These are phyloP conservation scores for Drosophila paracracens DNA, from an alignment of 2,888 invertebrate genomes.

Conservation along the genomic window DNA sequence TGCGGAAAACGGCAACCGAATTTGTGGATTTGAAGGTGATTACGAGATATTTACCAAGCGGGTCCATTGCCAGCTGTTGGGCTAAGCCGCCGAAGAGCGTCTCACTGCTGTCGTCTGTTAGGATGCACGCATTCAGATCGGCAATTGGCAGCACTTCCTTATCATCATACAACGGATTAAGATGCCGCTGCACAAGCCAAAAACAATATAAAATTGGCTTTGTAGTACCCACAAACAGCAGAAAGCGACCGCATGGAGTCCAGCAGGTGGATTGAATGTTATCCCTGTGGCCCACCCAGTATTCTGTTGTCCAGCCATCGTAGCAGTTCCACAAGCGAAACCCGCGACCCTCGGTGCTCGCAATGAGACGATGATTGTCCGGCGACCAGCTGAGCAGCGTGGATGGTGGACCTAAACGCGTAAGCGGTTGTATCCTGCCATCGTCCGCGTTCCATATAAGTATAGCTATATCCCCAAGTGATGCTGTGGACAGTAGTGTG, in stretches of 20 bases:
- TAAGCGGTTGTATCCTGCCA: conserved; percentile 87
- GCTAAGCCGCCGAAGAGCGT: conserved; percentile 91
- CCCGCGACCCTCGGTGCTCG: conserved; percentile 91
- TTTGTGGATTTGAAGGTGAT: conserved; percentile 92
- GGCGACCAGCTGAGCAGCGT: conserved; percentile 93
- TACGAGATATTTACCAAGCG: conserved; percentile 91
- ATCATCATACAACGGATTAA: conserved; percentile 79
- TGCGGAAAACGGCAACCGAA: conserved; percentile 91
- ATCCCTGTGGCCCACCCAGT: conserved; percentile 90
- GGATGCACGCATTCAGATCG: conserved; percentile 88
- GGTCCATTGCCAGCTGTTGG: conserved; percentile 93
- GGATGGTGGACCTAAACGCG: conserved; percentile 91
- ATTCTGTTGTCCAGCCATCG: conserved; percentile 90
- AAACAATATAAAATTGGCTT: conserved; percentile 92
- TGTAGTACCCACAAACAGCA: conserved; percentile 93
- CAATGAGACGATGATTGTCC: conserved; percentile 91
- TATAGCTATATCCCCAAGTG: conserved; percentile 91
- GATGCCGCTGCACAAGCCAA: conserved; percentile 86
- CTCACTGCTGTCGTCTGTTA: conserved; percentile 83
- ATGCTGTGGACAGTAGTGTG: conserved; percentile 91
- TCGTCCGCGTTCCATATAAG: conserved; percentile 93
- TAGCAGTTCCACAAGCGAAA: conserved; percentile 93
- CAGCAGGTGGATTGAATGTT: conserved; percentile 94
- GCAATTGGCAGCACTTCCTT: conserved; percentile 90
- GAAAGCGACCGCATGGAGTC: conserved; percentile 90